These are phyloP conservation scores for Onychorhynchus coronatus DNA, from an alignment of 2,113 vertebrate species.

Conservation along the genomic window DNA sequence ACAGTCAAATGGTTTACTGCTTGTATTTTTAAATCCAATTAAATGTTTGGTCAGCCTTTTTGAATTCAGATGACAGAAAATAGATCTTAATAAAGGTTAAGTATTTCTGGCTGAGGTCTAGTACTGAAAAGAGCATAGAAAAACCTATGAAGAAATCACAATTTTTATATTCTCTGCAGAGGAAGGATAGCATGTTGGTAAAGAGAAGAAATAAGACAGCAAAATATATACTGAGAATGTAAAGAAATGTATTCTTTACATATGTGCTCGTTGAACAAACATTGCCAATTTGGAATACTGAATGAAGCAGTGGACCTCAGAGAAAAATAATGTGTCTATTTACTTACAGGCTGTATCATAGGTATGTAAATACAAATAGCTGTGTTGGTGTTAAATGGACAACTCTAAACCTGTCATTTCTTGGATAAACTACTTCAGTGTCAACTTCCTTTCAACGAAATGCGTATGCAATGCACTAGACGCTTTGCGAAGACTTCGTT, in stretches of 20 bases:
- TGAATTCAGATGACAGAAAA: neutral
- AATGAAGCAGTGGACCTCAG: neutral
- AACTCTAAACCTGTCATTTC: neutral
- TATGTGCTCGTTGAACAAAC: neutral
- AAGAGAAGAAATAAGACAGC: neutral
- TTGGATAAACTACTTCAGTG: neutral
- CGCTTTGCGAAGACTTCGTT: neutral
- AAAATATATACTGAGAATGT: neutral
- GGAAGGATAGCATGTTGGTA: neutral
- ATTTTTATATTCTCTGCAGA: neutral
- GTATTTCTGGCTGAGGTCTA: neutral
- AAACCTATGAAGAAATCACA: neutral
- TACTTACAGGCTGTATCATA: neutral
- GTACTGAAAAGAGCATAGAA: neutral
- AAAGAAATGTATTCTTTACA: neutral
- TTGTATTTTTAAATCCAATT: neutral
- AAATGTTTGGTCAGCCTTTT: neutral
- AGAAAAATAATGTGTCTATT: neutral
- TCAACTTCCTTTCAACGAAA: neutral
- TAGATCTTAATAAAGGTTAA: neutral
- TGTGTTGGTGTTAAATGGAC: neutral
- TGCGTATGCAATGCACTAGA: accelerated
- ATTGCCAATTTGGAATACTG: no score
- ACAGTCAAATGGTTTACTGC: neutral
- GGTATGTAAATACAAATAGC: neutral